Evolutionary conservation across 2,797 vertebrate genomes (phyloP).

Genomic region (Aulostomus chinensis): DNA sequence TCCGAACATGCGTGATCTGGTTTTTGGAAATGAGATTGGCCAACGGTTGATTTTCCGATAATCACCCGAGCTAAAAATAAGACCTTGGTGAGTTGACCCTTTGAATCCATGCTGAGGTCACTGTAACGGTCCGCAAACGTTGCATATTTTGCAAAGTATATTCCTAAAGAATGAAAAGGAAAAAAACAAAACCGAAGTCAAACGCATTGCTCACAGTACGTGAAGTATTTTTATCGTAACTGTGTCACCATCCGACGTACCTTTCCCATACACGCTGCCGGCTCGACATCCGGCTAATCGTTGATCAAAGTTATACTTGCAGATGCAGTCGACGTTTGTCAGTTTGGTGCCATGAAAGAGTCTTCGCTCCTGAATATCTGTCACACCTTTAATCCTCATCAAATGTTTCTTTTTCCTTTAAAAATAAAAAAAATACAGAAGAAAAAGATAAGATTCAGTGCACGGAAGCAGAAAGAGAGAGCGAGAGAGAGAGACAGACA

Average conservation of each 20-base stretch:
- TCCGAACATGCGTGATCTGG: constrained; percentile 79
- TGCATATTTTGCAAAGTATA: constrained; percentile 87
- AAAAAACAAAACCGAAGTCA: too few species aligned
- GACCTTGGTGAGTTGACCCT: constrained; percentile 62
- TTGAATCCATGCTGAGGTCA: constrained; percentile 40
- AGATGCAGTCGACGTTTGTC: constrained; percentile 84
- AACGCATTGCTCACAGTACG: too few species aligned
- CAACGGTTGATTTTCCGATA: constrained; percentile 79
- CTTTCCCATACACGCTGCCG: constrained; percentile 80
- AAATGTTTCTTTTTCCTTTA: constrained; percentile 87
- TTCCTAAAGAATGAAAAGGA: constrained; percentile 75
- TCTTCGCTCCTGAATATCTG: constrained; percentile 80
- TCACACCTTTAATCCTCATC: constrained; percentile 79
- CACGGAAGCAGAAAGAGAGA: too few species aligned
- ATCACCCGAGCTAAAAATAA: constrained; percentile 87
- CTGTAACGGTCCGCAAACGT: constrained; percentile 80
- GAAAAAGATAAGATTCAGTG: too few species aligned
- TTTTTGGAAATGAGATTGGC: constrained; percentile 68
- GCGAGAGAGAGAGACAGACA: fast-evolving
- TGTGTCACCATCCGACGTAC: constrained; percentile 64
- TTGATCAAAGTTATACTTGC: constrained; percentile 90
- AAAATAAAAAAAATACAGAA: too few species aligned
- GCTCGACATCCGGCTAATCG: constrained; percentile 76
- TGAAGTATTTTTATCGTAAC: too few species aligned
- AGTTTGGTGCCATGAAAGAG: constrained; percentile 88